Evolutionary conservation across 2,113 vertebrate genomes (phyloP), one percentile per base, ranked within the genome.

Genomic region (Herpetotheres cachinnans): DNA sequence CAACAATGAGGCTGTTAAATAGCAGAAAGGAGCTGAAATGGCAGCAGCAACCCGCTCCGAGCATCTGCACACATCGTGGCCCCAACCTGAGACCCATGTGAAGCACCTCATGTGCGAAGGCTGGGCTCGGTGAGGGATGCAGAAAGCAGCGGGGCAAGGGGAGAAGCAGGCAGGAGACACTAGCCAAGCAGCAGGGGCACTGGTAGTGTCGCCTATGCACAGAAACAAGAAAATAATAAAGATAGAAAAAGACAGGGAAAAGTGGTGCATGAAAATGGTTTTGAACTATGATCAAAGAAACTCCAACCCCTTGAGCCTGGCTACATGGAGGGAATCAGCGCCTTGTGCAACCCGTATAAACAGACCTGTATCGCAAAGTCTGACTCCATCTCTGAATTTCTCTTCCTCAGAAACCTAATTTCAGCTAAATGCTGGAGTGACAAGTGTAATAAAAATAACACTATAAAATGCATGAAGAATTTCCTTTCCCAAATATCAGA

Each of bases 311-410:
- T n/a, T 1, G 15, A 59, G 50, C 21, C 30, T 7, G 36, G 25
- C 63, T 40, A 20, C 5, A 0, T 1, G 50, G 34, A 32, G 47
- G 32, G 32, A 67, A 38, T 1, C 2, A 0, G 9, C 0, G 0
- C 26, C 49, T n/a, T 2, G 0, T 4, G 10, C 71, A 20, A 4
- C 34, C 71, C 29, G 0, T 7, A 5, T 0, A 34, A 38, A 19
- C 63, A 66, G 62, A 10, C 27, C 86, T 18, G 16, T 25, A 22
- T 15, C 82, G 20, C 79, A 18, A 1, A 15, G 5, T 2, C 83
- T 52, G 79, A 5, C 56, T 74, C 49, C 78, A 16, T 36, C 77
- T 42, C 36, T 29, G 18, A 5, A 59, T 21, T 22, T 24, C 81
- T 66, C 84, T 42, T 50, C 65, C 65, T 26, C 90, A 85, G 82